Evolutionary conservation across 1,140 invertebrate genomes (phyloP).

Genomic region (Temnothorax longispinosus): DNA sequence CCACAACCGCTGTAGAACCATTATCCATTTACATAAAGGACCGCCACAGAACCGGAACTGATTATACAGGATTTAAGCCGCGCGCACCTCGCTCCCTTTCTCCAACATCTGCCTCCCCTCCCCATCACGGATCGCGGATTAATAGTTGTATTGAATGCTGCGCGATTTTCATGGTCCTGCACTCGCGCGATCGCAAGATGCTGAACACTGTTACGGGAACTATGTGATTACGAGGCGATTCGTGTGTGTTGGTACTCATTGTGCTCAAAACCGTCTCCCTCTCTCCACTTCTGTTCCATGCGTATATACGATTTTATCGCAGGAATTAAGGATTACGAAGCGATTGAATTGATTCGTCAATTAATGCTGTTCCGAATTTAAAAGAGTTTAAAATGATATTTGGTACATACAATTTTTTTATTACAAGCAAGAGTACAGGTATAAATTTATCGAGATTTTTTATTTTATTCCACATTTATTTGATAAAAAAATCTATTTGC

Average conservation of each 20-base stretch:
- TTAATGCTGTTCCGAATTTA: not conserved
- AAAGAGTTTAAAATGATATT: not conserved
- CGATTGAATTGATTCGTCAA: not conserved
- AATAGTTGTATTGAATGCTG: slow-evolving; percentile 19
- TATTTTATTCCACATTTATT: slow-evolving; percentile 7
- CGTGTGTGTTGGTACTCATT: not conserved
- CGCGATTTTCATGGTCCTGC: not conserved
- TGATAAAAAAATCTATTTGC: slow-evolving; percentile 9
- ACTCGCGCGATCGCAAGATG: not conserved
- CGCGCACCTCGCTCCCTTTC: slow-evolving; percentile 6
- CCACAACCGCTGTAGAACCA: slow-evolving; percentile 61
- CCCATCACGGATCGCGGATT: slow-evolving; percentile 5
- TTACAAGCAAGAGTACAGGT: not conserved
- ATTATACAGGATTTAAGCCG: slow-evolving; percentile 56
- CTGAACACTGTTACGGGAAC: not conserved
- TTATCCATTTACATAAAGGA: slow-evolving; percentile 76
- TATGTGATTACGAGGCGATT: not conserved
- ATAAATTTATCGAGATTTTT: slow-evolving; percentile 18
- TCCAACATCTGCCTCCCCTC: slow-evolving; percentile 20
- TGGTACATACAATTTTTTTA: slow-evolving; percentile 17
- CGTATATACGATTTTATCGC: not conserved
- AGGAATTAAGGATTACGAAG: not conserved
- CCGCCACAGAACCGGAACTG: slow-evolving; percentile 37
- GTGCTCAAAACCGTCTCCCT: not conserved
- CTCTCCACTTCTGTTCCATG: not conserved